Conservation (phyloP, 2,113 vertebrate genomes). For the Patagioenas fasciata region DNA sequence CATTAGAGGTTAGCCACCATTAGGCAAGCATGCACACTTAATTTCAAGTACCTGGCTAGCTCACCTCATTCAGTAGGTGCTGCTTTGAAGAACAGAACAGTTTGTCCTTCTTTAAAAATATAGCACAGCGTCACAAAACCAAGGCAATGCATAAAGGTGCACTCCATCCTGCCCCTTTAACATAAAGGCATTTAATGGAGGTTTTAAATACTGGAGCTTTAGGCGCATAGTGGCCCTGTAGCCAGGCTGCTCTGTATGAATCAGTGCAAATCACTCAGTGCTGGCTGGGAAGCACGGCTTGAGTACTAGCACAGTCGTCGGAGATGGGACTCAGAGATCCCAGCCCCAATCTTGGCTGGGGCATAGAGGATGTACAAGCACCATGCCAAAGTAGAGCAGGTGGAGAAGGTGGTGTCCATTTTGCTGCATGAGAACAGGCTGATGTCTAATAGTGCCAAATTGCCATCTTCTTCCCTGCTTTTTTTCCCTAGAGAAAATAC, state of each 20-base stretch:
- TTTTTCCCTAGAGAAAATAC: not conserved
- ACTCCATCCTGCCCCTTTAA: not conserved
- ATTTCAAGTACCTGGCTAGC: conserved; percentile 5
- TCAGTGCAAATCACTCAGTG: not conserved
- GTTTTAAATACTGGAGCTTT: not conserved
- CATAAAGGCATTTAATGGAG: not conserved
- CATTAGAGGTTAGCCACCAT: conserved; percentile 17
- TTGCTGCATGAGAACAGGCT: not conserved
- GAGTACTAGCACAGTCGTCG: not conserved
- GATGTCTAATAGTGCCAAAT: not conserved
- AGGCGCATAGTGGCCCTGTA: not conserved
- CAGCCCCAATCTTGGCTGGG: not conserved
- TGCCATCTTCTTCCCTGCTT: not conserved
- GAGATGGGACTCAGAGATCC: not conserved
- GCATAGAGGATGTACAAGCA: not conserved
- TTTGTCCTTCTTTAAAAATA: conserved; percentile 8
- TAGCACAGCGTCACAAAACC: not conserved
- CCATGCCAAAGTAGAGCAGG: rapidly evolving
- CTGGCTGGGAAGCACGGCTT: not conserved
- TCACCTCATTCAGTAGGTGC: not conserved
- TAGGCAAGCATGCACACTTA: not conserved
- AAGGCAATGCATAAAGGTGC: not conserved
- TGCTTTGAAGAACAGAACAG: not conserved
- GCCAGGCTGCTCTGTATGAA: not conserved
- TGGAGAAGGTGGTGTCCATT: not conserved